Evolutionary conservation across 1,140 invertebrate species (phyloP).

Genomic region (Bicyclus anynana): DNA sequence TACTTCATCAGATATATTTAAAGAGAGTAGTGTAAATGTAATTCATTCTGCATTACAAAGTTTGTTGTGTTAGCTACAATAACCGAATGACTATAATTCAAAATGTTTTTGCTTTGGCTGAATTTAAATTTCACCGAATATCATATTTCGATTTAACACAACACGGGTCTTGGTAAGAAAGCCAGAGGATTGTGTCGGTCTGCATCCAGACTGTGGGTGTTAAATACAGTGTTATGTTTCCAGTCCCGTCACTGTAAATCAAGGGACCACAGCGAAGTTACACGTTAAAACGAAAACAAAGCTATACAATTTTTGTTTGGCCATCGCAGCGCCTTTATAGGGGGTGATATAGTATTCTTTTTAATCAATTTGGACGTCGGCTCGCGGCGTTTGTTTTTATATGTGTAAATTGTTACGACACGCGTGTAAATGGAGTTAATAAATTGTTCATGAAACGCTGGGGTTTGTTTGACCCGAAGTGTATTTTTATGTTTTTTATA

Average conservation of each 20-base stretch:
- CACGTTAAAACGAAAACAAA: constrained; percentile 1
- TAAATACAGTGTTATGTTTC: constrained; percentile 23
- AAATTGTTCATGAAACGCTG: constrained; percentile 2
- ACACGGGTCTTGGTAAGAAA: not conserved
- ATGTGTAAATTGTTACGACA: constrained; percentile 1
- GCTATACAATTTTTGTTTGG: not conserved
- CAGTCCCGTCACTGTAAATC: constrained; percentile 21
- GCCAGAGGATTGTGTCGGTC: not conserved
- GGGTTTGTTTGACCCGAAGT: not conserved
- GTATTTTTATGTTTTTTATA: not conserved
- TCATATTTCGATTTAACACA: constrained; percentile 1
- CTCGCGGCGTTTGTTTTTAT: constrained; percentile 1
- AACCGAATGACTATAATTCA: not conserved
- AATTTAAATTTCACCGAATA: not conserved
- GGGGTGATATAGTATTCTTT: not conserved
- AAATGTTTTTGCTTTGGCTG: not conserved
- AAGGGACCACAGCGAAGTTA: constrained; percentile 14
- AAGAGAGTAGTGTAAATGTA: too few species aligned
- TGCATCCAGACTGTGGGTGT: constrained; percentile 12
- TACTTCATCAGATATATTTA: too few species aligned
- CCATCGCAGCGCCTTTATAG: not conserved
- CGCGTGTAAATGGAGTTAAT: constrained; percentile 3
- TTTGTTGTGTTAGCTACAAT: too few species aligned
- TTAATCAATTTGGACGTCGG: not conserved
- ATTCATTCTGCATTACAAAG: too few species aligned